Percentiles rank a stretch among this genome's conserved stretches.
Evolutionary conservation across 2,113 vertebrate genomes (phyloP).

Genomic region (Atrichornis clamosus): DNA sequence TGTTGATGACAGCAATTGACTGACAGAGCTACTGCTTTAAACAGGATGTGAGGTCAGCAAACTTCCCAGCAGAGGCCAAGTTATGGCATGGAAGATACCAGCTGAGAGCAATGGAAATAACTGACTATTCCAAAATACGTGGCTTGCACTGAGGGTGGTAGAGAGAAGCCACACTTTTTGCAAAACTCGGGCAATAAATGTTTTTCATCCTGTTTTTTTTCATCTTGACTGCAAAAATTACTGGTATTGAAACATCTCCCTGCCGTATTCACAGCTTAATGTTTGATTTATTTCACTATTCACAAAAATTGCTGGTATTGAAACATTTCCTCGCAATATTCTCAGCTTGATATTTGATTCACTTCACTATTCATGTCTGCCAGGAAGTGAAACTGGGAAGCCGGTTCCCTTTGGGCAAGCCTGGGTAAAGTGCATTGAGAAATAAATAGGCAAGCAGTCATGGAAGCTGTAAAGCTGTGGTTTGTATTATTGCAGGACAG

Average conservation of each 20-base stretch:
- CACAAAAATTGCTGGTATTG: not conserved
- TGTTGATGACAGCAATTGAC: fast-evolving
- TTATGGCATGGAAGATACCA: not conserved
- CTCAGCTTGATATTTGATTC: not conserved
- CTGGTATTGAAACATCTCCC: not conserved
- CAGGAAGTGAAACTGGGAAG: not conserved
- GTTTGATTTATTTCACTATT: not conserved
- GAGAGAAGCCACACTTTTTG: not conserved
- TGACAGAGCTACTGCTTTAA: not conserved
- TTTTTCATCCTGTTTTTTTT: not conserved
- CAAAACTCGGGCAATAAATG: not conserved
- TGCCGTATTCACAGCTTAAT: not conserved
- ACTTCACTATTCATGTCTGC: not conserved
- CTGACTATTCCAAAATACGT: not conserved
- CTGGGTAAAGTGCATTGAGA: not conserved
- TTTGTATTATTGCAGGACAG: not conserved
- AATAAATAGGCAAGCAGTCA: not conserved
- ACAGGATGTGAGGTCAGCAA: not conserved
- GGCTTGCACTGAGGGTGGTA: not conserved
- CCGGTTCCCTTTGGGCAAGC: not conserved
- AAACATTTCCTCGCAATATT: not conserved
- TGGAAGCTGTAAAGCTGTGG: not conserved
- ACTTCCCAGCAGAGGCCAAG: not conserved
- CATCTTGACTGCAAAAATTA: not conserved
- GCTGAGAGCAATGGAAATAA: not conserved